A percentile compares a stretch with the other conserved stretches of the same genome.
Evolutionary conservation across 2,113 vertebrate genomes (phyloP).

Genomic region (Melanocharis versteri): DNA sequence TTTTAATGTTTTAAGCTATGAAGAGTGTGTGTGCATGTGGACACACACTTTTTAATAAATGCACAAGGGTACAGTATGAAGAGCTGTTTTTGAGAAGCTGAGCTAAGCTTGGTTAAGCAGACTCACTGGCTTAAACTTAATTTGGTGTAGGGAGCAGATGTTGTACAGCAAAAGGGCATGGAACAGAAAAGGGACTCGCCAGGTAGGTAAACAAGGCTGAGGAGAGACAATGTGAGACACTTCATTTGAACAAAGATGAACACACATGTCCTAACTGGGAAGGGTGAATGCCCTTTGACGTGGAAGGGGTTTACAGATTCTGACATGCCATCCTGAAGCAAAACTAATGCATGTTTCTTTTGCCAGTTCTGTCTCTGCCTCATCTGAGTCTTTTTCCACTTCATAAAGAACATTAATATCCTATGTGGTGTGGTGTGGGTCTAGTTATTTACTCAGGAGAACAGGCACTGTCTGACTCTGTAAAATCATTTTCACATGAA

Average conservation of each 20-base stretch:
- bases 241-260: background rate
- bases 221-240: background rate
- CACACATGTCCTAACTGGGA: background rate
- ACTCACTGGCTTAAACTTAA: background rate
- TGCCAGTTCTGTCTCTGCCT: background rate
- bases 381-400: background rate
- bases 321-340: background rate
- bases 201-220: background rate
- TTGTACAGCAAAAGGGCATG: background rate
- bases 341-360: background rate
- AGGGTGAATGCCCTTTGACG: background rate
- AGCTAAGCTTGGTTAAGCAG: background rate
- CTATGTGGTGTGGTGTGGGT: background rate
- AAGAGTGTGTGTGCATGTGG: background rate
- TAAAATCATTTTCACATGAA: background rate
- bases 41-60: background rate
- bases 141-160: background rate
- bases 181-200: background rate
- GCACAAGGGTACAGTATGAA: background rate
- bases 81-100: background rate
- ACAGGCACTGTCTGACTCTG: background rate
- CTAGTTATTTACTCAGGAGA: background rate
- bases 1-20: background rate
- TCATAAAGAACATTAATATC: background rate
- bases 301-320: background rate